These are phyloP conservation scores for Anguilla rostrata DNA, from an alignment of 2,113 vertebrate species.

Conservation along the genomic window DNA sequence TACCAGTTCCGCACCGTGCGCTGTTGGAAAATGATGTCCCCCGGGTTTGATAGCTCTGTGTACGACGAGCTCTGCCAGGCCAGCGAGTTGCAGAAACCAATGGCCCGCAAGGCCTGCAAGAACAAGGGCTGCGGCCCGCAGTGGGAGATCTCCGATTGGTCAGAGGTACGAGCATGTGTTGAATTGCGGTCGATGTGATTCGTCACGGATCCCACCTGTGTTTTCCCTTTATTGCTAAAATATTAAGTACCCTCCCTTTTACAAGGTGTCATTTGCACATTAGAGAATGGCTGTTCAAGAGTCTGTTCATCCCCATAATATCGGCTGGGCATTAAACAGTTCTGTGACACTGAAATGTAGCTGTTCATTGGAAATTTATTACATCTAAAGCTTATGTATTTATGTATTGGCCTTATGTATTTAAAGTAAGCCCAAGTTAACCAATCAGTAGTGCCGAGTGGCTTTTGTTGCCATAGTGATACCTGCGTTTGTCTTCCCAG, in stretches of 20 bases:
- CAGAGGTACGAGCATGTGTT: conserved; percentile 65
- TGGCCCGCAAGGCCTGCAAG: conserved; percentile 80
- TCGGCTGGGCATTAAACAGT: too few relatives aligned
- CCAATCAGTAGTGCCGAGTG: too few relatives aligned
- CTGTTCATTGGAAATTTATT: too few relatives aligned
- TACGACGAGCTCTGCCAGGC: conserved; percentile 81
- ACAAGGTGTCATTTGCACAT: neutral
- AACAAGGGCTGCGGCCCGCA: conserved; percentile 85
- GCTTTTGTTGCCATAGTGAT: too few relatives aligned
- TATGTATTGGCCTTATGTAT: too few relatives aligned
- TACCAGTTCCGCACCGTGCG: conserved; percentile 82
- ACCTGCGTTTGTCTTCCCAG: conserved; percentile 48
- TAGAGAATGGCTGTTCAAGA: neutral
- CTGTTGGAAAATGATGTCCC: conserved; percentile 90
- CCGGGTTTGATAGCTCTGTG: conserved; percentile 84
- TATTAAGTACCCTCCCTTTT: neutral
- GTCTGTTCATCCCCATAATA: neutral
- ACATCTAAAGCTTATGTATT: too few relatives aligned
- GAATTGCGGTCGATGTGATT: neutral
- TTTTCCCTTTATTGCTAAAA: neutral
- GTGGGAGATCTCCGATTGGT: conserved; percentile 84
- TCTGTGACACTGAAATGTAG: neutral
- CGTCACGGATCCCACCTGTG: neutral
- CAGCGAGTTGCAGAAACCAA: conserved; percentile 78
- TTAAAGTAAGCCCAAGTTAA: too few relatives aligned